phyloP scores from a whole-genome alignment of 2,888 invertebrate genomes.

The Andrena hattorfiana region DNA sequence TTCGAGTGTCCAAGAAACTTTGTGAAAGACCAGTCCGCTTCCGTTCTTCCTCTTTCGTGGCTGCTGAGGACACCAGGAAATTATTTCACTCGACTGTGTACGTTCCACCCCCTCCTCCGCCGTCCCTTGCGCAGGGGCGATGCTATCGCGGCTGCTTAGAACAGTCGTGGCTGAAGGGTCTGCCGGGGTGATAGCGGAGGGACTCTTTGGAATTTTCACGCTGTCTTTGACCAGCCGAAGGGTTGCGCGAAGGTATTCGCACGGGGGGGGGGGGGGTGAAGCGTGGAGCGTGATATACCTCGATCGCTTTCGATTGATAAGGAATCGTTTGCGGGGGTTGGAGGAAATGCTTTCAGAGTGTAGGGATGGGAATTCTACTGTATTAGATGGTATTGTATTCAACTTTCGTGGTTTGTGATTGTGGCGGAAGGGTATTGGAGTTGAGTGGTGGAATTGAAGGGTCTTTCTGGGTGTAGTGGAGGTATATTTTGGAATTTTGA shows the following conservation, averaged over 20 bases:
- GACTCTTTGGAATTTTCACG: conserved; percentile 10
- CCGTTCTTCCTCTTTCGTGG: conserved; percentile 72
- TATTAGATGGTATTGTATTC: too few relatives aligned
- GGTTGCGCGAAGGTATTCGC: background rate
- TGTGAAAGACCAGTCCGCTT: conserved; percentile 76
- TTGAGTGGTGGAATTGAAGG: too few relatives aligned
- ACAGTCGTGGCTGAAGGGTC: conserved; percentile 15
- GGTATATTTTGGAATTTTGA: too few relatives aligned
- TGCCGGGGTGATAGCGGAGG: background rate
- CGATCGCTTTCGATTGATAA: too few relatives aligned
- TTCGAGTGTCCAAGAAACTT: conserved; percentile 81
- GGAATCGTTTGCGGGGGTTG: too few relatives aligned
- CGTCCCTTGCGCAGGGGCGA: background rate
- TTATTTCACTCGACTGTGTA: conserved; percentile 77
- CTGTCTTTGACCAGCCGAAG: conserved; percentile 23
- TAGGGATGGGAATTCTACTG: background rate
- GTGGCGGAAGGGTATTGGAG: too few relatives aligned
- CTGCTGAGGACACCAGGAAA: conserved; percentile 82
- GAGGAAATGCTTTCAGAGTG: too few relatives aligned
- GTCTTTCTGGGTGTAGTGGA: too few relatives aligned
- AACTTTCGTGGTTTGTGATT: too few relatives aligned
- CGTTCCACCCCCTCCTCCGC: conserved; percentile 31
- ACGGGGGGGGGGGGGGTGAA: background rate
- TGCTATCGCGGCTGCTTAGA: conserved; percentile 19
- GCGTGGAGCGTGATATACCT: background rate